phyloP scores from a whole-genome alignment of 2,888 invertebrate genomes.

The Leptarthrus brevirostris region DNA sequence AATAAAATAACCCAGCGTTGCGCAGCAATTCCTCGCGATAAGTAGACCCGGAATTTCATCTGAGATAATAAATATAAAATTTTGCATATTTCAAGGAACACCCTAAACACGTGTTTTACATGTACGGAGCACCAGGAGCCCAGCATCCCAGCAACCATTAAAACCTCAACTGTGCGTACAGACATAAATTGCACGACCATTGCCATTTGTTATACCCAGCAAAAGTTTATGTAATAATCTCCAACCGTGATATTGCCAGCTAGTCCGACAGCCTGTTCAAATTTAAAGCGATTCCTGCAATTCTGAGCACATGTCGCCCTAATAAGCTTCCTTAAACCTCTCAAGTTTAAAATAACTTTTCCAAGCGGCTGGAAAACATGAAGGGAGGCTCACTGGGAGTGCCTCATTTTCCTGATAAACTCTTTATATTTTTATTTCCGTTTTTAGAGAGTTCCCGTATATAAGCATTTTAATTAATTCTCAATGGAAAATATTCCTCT shows the following conservation, averaged over 20 bases:
- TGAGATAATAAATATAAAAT: constrained; percentile 34
- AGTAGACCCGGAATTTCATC: constrained; percentile 11
- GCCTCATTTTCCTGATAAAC: constrained; percentile 11
- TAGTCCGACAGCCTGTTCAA: constrained; percentile 22
- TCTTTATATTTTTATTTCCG: background rate
- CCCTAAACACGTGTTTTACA: constrained; percentile 22
- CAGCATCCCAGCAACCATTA: constrained; percentile 27
- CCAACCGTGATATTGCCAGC: constrained; percentile 34
- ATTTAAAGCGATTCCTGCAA: constrained; percentile 47
- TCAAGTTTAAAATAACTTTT: constrained; percentile 52
- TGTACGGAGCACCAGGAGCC: background rate
- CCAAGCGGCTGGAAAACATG: background rate
- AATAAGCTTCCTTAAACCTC: constrained; percentile 51
- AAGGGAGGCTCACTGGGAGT: background rate
- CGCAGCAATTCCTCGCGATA: constrained; percentile 9
- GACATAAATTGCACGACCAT: constrained; percentile 25
- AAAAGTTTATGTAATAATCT: constrained; percentile 39
- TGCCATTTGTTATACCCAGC: constrained; percentile 34
- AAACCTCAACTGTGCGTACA: constrained; percentile 37
- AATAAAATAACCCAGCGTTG: no score
- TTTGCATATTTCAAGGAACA: constrained; percentile 27
- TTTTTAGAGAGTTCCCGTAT: constrained; percentile 7
- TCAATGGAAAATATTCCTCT: constrained; percentile 5
- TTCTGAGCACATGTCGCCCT: constrained; percentile 52
- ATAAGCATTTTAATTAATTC: constrained; percentile 21